Evolutionary conservation across 2,888 invertebrate genomes (phyloP).

Genomic region (Eupithecia subumbrata): DNA sequence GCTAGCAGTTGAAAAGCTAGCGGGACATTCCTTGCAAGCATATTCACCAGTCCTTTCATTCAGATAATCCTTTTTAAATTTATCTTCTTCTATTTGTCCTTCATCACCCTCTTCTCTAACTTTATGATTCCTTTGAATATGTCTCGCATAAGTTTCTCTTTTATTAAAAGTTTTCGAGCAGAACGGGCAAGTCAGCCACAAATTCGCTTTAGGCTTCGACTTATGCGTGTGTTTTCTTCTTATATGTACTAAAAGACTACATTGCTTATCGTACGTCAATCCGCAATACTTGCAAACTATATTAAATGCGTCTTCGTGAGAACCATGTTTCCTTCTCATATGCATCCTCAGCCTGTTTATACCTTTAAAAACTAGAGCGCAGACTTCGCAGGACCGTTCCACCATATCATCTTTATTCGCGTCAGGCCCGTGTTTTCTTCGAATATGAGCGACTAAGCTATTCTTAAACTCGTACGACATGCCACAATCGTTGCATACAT

Average conservation of each 20-base stretch:
- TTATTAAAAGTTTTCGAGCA: constrained; percentile 71
- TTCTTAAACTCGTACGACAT: constrained; percentile 76
- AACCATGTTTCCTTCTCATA: constrained; percentile 74
- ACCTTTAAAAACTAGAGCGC: constrained; percentile 76
- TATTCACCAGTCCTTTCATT: constrained; percentile 71
- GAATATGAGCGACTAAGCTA: constrained; percentile 72
- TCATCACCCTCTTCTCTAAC: constrained; percentile 44
- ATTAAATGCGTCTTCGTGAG: constrained; percentile 69
- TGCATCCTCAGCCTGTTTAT: constrained; percentile 70
- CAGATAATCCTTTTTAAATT: constrained; percentile 45
- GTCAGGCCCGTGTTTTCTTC: constrained; percentile 71
- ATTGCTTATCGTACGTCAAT: constrained; percentile 73
- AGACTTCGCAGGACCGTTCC: constrained; percentile 72
- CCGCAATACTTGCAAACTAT: constrained; percentile 71
- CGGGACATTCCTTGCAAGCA: constrained; percentile 68
- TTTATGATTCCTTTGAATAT: constrained; percentile 73
- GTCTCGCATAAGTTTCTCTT: constrained; percentile 73
- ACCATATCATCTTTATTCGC: constrained; percentile 61
- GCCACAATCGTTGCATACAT: constrained; percentile 71
- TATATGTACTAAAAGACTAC: constrained; percentile 71
- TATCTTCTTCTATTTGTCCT: constrained; percentile 38
- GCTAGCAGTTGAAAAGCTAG: constrained; percentile 71
- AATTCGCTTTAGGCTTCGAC: constrained; percentile 56
- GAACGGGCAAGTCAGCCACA: constrained; percentile 73
- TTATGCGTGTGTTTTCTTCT: constrained; percentile 67